Conservation (phyloP, 2,113 vertebrate genomes). For the Melospiza melodia region DNA sequence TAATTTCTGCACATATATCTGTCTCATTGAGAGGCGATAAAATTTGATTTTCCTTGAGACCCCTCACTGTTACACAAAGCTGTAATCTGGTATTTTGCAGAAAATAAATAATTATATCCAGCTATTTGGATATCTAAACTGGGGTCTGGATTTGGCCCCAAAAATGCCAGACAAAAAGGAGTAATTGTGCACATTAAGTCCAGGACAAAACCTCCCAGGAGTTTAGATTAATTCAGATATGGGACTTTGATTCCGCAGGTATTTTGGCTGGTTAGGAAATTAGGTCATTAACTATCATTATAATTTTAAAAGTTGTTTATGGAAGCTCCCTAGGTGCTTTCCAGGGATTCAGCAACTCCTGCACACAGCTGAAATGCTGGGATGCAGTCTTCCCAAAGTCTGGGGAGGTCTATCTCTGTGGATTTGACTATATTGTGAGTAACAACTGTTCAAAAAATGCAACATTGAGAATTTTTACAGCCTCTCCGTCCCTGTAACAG, state of each 20-base stretch:
- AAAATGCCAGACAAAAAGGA: slow-evolving; percentile 36
- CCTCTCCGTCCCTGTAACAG: not conserved
- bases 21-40: not conserved
- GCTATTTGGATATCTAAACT: not conserved
- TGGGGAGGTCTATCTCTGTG: not conserved
- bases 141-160: slow-evolving; percentile 9
- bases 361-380: not conserved
- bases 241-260: slow-evolving; percentile 32
- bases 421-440: not conserved
- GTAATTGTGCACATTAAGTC: slow-evolving; percentile 38
- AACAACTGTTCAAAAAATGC: not conserved
- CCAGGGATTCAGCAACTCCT: slow-evolving; percentile 59
- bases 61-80: not conserved
- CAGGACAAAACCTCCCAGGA: slow-evolving; percentile 60
- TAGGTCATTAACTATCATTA: slow-evolving; percentile 66
- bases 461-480: not conserved
- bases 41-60: not conserved
- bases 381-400: not conserved
- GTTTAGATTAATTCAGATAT: slow-evolving; percentile 58
- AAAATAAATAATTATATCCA: slow-evolving; percentile 8
- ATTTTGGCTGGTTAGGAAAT: slow-evolving; percentile 65
- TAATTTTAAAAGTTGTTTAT: slow-evolving; percentile 57
- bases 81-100: not conserved
- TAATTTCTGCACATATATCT: not conserved
- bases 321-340: slow-evolving; percentile 62